Evolutionary conservation across 2,888 invertebrate species (phyloP).

Genomic region (Rhingia campestris): DNA sequence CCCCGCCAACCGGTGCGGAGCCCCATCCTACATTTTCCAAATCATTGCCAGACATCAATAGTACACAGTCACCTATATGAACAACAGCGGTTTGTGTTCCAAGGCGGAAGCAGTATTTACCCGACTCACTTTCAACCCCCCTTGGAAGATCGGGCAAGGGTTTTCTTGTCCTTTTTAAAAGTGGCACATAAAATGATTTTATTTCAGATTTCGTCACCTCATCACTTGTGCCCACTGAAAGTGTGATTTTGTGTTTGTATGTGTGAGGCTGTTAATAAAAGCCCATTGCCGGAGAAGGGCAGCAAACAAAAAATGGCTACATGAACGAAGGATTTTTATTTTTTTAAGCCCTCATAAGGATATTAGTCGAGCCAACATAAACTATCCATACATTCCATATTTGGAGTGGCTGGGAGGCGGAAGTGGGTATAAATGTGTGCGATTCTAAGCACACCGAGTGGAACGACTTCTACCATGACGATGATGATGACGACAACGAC

Average conservation of each 20-base stretch:
- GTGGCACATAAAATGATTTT: slow-evolving; percentile 68
- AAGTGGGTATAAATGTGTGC: background rate
- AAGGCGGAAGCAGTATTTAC: slow-evolving; percentile 33
- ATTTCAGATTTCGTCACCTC: slow-evolving; percentile 72
- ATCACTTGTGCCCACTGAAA: slow-evolving; percentile 47
- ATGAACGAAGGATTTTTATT: slow-evolving; percentile 22
- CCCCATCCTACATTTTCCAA: slow-evolving; percentile 4
- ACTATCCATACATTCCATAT: slow-evolving; percentile 49
- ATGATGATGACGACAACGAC: slow-evolving; percentile 55
- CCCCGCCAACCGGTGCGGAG: background rate
- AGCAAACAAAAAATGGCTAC: background rate
- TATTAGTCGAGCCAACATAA: slow-evolving; percentile 42
- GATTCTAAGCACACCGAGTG: too few species aligned
- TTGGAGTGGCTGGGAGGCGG: slow-evolving; percentile 49
- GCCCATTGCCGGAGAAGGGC: slow-evolving; percentile 4
- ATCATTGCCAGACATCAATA: slow-evolving; percentile 59
- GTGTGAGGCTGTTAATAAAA: slow-evolving; percentile 19
- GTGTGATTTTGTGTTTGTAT: background rate
- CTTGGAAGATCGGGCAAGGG: slow-evolving; percentile 34
- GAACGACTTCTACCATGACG: background rate
- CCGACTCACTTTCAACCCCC: slow-evolving; percentile 23
- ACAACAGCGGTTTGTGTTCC: slow-evolving; percentile 24
- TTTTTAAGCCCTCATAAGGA: slow-evolving; percentile 51
- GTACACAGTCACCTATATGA: slow-evolving; percentile 17
- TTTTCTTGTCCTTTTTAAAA: slow-evolving; percentile 48